Evolutionary conservation across 1,140 invertebrate species (phyloP), one percentile per base, ranked within the genome.

Genomic region (Bactericera cockerelli): DNA sequence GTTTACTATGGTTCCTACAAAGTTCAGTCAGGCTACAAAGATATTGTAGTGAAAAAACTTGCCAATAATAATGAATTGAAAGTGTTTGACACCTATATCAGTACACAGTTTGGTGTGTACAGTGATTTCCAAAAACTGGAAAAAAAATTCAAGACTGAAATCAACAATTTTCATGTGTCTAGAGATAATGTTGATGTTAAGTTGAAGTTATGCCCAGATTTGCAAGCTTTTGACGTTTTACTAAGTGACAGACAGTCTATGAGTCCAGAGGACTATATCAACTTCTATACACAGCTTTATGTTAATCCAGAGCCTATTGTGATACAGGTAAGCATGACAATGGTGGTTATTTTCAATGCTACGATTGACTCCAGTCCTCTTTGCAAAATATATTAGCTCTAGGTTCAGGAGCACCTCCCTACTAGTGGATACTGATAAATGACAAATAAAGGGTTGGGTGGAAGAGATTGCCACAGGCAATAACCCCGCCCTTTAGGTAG

Each of bases 221-320:
- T 21, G 10, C 26, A 33, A 14, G 10, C 21, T 16, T 33, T 21
- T 38, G 26, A 19, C 38, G 11, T 61, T 57, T 14, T 36, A n/a
- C 24, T 24, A 6, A 1, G 14, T 56, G 14, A 11, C 19, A 24
- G 22, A 36, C 21, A n/a, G 13, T 13, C 28, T 57, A 3, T 31
- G 14, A 10, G 8, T 39, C 11, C 54, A 36, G 2, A 42, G 38
- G 38, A 42, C 8, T 42, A 49, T 25, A 38, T 57, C n/a, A 26
- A 57, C 57, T 21, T 60, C 14, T 62, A 61, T 56, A 62, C 63
- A 14, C 22, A 58, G 24, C 26, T 64, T 22, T 19, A 58, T 6
- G 13, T 59, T 14, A 64, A 65, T 61, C 53, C 63, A 28, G 64
- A 65, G 54, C 64, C 64, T 31, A 57, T 65, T 22, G 58, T 65